Conservation (phyloP, 2,797 vertebrate species). For the Eulemur mongoz region DNA sequence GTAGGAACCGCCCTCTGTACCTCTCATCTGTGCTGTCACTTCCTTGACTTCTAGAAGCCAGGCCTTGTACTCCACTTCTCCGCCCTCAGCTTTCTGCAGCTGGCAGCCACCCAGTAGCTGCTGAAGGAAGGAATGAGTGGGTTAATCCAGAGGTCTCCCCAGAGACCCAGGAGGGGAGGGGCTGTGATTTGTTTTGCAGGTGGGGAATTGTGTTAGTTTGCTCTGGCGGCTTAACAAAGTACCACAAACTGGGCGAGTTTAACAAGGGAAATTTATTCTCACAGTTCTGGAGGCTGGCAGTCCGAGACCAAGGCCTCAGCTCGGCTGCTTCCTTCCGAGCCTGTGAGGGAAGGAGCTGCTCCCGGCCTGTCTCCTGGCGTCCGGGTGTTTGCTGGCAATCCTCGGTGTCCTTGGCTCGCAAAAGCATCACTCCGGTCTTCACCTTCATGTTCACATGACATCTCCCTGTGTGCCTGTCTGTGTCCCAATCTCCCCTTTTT, state of each 20-base stretch:
- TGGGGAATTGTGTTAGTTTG: background rate
- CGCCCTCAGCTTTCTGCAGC: background rate
- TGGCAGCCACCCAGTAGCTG: background rate
- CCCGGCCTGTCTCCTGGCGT: too few species aligned
- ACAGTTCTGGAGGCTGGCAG: background rate
- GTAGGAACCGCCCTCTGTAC: background rate
- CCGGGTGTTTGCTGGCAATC: background rate
- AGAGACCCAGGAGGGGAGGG: background rate
- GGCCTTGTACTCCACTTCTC: background rate
- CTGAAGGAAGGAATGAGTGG: background rate
- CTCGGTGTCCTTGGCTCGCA: accelerated
- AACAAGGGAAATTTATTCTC: background rate
- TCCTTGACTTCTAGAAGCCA: background rate
- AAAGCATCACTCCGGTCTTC: background rate
- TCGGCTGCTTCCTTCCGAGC: background rate
- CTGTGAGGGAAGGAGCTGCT: background rate
- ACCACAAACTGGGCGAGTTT: background rate
- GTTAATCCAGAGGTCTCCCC: background rate
- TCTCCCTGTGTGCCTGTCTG: background rate
- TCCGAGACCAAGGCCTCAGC: background rate
- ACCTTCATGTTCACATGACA: background rate
- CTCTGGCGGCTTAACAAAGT: background rate
- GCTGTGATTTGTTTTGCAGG: accelerated
- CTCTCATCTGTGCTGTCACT: background rate
- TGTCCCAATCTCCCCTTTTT: background rate